Conservation (phyloP, 2,797 vertebrate species). For the Podarcis lilfordi region DNA sequence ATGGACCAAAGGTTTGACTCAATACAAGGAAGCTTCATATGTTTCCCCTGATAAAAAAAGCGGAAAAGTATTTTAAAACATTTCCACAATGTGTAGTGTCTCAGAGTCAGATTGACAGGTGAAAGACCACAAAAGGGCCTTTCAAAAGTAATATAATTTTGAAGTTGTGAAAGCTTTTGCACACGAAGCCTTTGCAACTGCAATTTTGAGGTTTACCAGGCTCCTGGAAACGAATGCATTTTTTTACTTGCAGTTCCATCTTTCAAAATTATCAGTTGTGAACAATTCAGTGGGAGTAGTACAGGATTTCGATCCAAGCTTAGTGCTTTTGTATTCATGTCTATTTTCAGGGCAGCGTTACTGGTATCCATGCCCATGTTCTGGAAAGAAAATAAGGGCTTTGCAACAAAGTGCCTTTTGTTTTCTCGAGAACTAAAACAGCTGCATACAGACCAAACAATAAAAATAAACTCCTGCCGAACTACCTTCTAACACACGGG, state of each 20-base stretch:
- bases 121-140: neutral
- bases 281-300: slow-evolving; percentile 74
- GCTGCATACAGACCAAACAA: slow-evolving; percentile 82
- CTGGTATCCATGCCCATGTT: slow-evolving; percentile 73
- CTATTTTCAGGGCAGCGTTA: slow-evolving; percentile 77
- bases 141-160: slow-evolving; percentile 7
- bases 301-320: slow-evolving; percentile 76
- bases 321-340: slow-evolving; percentile 66
- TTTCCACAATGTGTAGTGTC: neutral
- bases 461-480: slow-evolving; percentile 82
- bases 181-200: neutral
- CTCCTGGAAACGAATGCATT: slow-evolving; percentile 57
- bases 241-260: slow-evolving; percentile 70
- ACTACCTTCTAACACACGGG: slow-evolving; percentile 79
- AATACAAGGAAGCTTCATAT: too few relatives aligned
- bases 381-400: slow-evolving; percentile 77
- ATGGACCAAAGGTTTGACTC: too few relatives aligned
- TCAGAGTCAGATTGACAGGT: neutral
- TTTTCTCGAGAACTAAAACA: slow-evolving; percentile 79
- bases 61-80: neutral
- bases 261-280: slow-evolving; percentile 72
- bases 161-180: neutral
- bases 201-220: neutral
- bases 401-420: slow-evolving; percentile 81
- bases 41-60: neutral